Evolutionary conservation across 2,113 vertebrate genomes (phyloP), one percentile per base, ranked within the genome.

Genomic region (Poicephalus gulielmi): DNA sequence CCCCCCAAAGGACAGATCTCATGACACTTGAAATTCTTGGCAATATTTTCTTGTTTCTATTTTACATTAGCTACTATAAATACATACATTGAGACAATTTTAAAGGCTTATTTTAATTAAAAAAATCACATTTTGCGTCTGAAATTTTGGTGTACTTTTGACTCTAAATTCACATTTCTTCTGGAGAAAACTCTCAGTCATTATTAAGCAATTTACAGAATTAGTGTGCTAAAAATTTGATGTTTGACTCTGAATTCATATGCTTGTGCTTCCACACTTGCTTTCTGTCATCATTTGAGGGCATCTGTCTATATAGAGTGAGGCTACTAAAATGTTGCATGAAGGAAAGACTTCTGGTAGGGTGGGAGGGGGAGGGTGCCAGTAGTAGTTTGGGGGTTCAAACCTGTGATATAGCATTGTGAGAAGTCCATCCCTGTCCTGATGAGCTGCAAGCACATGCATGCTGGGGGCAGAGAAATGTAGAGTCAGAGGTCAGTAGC

Each of bases 131-230:
- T n/a, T n/a, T n/a, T n/a, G n/a, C n/a, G n/a, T n/a, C n/a, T n/a
- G n/a, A n/a, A n/a, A n/a, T n/a, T n/a, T n/a, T n/a, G n/a, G n/a
- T n/a, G n/a, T n/a, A n/a, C n/a, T n/a, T n/a, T n/a, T n/a, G n/a
- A 86, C 24, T 90, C 23, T 49, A 64, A 85, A 84, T 76, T 88
- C 13, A 17, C 10, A 52, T 84, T 88, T 90, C 55, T 85, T 63
- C 27, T 57, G 28, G 64, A 77, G 39, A 81, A 90, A 90, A 75
- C 31, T 91, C 47, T 74, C 47, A 83, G 27, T 94, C 52, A 49
- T 87, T 70, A 49, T 83, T 92, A 90, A 92, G 62, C 74, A 53
- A 81, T 93, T 88, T 68, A 68, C 35, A 68, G 78, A 95, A 96
- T 92, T 88, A 71, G 22, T 28, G 50, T 90, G 33, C 46, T 81